Base-by-base conservation (phyloP, 2,797 vertebrate species). In the Dallia pectoralis region DNA sequence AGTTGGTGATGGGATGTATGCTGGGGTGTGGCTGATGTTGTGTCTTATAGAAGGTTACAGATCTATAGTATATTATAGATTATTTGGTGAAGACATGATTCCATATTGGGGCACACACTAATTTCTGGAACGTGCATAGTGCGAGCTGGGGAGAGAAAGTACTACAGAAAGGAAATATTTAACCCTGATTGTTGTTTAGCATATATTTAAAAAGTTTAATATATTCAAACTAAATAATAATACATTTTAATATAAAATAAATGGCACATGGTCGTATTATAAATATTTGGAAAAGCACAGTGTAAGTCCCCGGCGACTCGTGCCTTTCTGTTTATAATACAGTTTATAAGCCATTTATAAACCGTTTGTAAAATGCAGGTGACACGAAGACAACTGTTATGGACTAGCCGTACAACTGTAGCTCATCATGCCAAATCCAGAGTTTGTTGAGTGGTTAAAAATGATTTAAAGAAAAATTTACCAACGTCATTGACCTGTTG, bases 391-490 rank as follows among this genome's bases (percentile, higher is more conserved):
- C 79, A 19, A 56, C 70, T 47, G 69, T 25, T 85, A 88, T 85
- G 80, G 40, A 12, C 40, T 44, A 44, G 6, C 40, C 14, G 14
- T 44, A 65, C 74, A 61, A 77, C 77, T 76, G 86, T 40, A 84
- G 84, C 83, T 84, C 67, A 59, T 27, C 25, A 14, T 80, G 74
- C 80, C 76, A 88, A 81, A 76, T 92, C 92, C 92, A 93, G 92
- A 94, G 91, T 22, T 89, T 93, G 93, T 93, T 94, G 92, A 94
- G 94, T 95, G 91, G 82, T 86, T 84, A 95, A 95, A 93, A 96
- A 95, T 94, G 95, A 96, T 96, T 95, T 94, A 96, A 97, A 93
- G 93, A 93, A 93, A 94, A 93, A 96, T 95, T 97, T 97, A 97
- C 96, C 96, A 96, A 96, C 93, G 94, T 95, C 94, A 95, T 95